A percentile compares a stretch with the other conserved stretches of the same genome.
These are phyloP conservation scores for Helicoverpa assulta DNA, from an alignment of 2,888 invertebrate species.

Conservation along the genomic window DNA sequence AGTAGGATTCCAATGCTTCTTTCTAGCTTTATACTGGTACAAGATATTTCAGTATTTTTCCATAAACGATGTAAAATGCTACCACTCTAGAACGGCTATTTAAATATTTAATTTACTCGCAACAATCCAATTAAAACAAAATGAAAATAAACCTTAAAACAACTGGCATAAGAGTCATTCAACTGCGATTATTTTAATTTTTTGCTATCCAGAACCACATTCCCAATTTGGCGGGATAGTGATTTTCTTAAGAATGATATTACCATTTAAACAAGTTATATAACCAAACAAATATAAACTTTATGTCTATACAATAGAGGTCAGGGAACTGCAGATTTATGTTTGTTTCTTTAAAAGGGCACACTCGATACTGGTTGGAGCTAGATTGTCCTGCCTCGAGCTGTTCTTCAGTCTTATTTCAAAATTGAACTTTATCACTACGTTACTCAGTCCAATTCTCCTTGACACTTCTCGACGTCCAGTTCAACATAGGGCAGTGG, in stretches of 20 bases:
- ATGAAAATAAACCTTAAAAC: constrained; percentile 34
- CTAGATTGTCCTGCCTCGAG: constrained; percentile 76
- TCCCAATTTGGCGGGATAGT: constrained; percentile 75
- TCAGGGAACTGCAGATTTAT: constrained; percentile 49
- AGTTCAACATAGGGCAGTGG: constrained; percentile 55
- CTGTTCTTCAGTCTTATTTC: constrained; percentile 50
- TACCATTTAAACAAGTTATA: constrained; percentile 27
- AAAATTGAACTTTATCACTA: constrained; percentile 64
- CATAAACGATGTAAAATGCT: constrained; percentile 17
- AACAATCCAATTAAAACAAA: constrained; percentile 8
- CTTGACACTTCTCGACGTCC: constrained; percentile 52
- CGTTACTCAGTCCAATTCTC: constrained; percentile 64
- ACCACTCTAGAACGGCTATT: constrained; percentile 38
- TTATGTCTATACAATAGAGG: constrained; percentile 54
- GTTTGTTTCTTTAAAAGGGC: constrained; percentile 73
- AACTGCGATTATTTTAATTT: constrained; percentile 55
- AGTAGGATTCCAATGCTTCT: constrained; percentile 7
- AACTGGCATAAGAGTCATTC: constrained; percentile 30
- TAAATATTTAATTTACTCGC: constrained; percentile 42
- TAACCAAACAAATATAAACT: constrained; percentile 56
- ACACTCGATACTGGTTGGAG: constrained; percentile 74
- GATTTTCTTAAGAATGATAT: constrained; percentile 66
- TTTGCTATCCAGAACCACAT: constrained; percentile 69
- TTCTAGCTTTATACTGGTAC: constrained; percentile 26
- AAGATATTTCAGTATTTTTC: constrained; percentile 20